Evolutionary conservation across 2,888 invertebrate genomes (phyloP).

Genomic region (Chymomyza caudatula): DNA sequence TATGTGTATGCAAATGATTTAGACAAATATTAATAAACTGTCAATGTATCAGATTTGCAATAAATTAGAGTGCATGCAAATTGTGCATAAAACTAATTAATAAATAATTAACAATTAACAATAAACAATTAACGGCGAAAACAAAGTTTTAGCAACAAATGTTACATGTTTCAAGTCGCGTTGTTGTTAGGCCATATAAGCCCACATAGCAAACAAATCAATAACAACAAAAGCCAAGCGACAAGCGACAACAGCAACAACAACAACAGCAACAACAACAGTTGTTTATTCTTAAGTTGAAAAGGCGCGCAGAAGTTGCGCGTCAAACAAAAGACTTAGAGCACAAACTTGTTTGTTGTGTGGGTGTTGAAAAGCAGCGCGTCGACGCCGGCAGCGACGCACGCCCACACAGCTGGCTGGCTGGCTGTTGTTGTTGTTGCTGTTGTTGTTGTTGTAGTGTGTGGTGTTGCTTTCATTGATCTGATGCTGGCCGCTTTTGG

Average conservation of each 20-base stretch:
- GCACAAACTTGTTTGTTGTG: conserved; percentile 64
- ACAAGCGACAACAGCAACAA: conserved; percentile 16
- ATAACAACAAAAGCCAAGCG: not conserved
- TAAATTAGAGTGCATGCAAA: conserved; percentile 66
- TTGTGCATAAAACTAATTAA: conserved; percentile 26
- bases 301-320: conserved; percentile 26
- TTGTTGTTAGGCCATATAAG: not conserved
- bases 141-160: not conserved
- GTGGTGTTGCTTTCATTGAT: conserved; percentile 24
- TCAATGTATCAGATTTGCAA: conserved; percentile 52
- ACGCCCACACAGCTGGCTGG: conserved; percentile 16
- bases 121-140: not conserved
- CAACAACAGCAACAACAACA: conserved; percentile 20
- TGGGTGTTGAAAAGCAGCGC: conserved; percentile 58
- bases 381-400: conserved; percentile 54
- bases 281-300: not conserved
- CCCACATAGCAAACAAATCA: not conserved
- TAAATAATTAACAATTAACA: conserved; percentile 11
- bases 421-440: conserved; percentile 22
- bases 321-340: conserved; percentile 71
- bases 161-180: not conserved
- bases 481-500: conserved; percentile 19
- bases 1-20: conserved; percentile 56
- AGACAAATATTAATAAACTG: conserved; percentile 56
- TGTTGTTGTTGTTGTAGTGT: conserved; percentile 31